These are phyloP conservation scores for Nyctereutes procyonoides DNA, from an alignment of 2,113 vertebrate genomes.

Conservation along the genomic window DNA sequence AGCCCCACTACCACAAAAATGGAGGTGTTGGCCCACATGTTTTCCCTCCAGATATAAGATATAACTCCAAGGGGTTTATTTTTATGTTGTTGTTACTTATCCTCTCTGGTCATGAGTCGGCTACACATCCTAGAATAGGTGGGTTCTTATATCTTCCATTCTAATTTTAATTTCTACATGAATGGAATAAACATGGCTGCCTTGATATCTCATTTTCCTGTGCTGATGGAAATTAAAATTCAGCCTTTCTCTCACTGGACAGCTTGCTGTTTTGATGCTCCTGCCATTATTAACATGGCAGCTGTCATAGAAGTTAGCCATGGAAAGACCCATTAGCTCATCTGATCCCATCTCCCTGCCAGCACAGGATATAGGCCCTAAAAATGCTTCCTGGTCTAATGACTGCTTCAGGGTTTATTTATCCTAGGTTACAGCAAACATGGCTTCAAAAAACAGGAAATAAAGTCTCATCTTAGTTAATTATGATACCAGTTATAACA, in stretches of 20 bases:
- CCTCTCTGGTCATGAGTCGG: not conserved
- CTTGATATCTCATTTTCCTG: slow-evolving; percentile 1
- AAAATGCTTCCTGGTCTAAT: slow-evolving; percentile 73
- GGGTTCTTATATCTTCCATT: not conserved
- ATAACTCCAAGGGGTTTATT: not conserved
- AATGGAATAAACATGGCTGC: not conserved
- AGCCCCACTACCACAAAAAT: not conserved
- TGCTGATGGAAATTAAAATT: slow-evolving; percentile 31
- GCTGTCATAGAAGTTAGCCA: slow-evolving; percentile 32
- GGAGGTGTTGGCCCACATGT: not conserved
- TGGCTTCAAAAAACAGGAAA: slow-evolving; percentile 79
- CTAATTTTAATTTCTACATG: slow-evolving; percentile 23
- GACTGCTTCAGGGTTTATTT: slow-evolving; percentile 63
- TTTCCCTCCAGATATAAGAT: slow-evolving; percentile 21
- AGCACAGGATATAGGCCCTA: slow-evolving; percentile 75
- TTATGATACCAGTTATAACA: slow-evolving; percentile 60
- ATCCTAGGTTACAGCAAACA: slow-evolving; percentile 72
- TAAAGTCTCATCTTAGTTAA: slow-evolving; percentile 52
- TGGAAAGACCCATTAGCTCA: slow-evolving; percentile 76
- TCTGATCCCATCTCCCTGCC: slow-evolving; percentile 63
- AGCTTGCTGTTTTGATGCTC: not conserved
- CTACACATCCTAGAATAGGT: not conserved
- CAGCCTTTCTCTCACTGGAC: not conserved
- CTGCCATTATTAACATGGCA: slow-evolving; percentile 26
- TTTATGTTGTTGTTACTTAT: not conserved